Evolutionary conservation across 2,797 vertebrate genomes (phyloP), one percentile per base, ranked within the genome.

Genomic region (Enteromius thamalakanensis): DNA sequence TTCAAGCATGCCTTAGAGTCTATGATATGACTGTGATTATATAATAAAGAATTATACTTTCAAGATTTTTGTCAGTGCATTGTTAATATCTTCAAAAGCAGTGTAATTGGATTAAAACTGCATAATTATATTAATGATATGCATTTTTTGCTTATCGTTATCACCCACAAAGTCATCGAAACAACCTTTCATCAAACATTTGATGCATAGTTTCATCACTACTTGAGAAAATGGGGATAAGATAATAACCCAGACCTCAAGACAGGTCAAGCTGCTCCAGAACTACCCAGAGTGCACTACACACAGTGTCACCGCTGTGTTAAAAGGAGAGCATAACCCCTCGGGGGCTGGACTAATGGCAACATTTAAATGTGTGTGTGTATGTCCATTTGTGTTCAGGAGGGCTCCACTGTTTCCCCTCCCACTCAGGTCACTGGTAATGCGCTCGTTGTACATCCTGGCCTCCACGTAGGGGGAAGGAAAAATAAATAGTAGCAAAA

Each of bases 361-460:
- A 69, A 71, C 76, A 68, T 84, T 84, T 76, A 83, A 79, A n/a
- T 83, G 55, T 77, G 51, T 81, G 26, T 83, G 55, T 82, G 78
- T 83, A 19, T 82, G 47, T 82, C 80, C 84, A 75, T 89, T 92
- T 93, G 91, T 93, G 91, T 91, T 92, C 90, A 94, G 93, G 91
- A 95, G 92, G 91, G 91, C 89, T 92, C 92, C 93, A 91, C 92
- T 91, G 78, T 92, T 92, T 92, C 90, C 93, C 93, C 94, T 92
- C 95, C 93, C 94, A 93, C 94, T 92, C 94, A 94, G 93, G 94
- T 95, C 96, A 96, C 92, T 95, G 91, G 94, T 94, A 96, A 96
- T 95, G 94, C 93, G 94, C 95, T 94, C 94, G 93, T 94, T 84
- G 93, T 94, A 94, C 95, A 96, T 96, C 95, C 96, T 96, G 94